Evolutionary conservation across 2,888 invertebrate genomes (phyloP).

Genomic region (Metacarcinus magister): DNA sequence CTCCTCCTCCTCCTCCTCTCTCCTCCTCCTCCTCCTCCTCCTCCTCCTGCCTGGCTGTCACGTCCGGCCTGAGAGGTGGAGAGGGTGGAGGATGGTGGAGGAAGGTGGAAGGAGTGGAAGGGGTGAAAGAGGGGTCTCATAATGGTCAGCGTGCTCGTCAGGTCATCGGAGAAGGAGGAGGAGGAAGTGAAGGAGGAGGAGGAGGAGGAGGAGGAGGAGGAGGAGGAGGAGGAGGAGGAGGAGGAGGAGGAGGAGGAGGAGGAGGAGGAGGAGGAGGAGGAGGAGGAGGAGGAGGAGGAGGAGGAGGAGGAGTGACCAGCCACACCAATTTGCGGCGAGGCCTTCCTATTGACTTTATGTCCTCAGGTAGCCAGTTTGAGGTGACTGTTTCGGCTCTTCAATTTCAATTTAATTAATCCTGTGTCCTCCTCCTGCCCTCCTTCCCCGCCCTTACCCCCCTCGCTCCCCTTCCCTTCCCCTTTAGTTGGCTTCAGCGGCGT

Average conservation of each 20-base stretch:
- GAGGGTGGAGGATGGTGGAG: too few species aligned
- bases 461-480: background rate
- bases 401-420: slow-evolving; percentile 72
- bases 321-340: slow-evolving; percentile 64
- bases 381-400: slow-evolving; percentile 70
- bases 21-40: background rate
- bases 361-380: slow-evolving; percentile 72
- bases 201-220: slow-evolving; percentile 26
- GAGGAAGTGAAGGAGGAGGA: background rate
- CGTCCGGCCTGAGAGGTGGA: background rate
- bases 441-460: background rate
- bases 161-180: background rate
- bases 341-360: slow-evolving; percentile 72
- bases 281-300: background rate
- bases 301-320: background rate
- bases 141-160: background rate
- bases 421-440: slow-evolving; percentile 53
- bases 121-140: background rate
- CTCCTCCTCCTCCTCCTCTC: too few species aligned
- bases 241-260: background rate
- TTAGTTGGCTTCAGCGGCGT: background rate
- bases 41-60: background rate
- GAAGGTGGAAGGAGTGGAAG: background rate
- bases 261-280: slow-evolving; percentile 17
- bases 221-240: background rate